Base-by-base conservation (phyloP, 1,140 invertebrate genomes). In the Babylonia areolata region DNA sequence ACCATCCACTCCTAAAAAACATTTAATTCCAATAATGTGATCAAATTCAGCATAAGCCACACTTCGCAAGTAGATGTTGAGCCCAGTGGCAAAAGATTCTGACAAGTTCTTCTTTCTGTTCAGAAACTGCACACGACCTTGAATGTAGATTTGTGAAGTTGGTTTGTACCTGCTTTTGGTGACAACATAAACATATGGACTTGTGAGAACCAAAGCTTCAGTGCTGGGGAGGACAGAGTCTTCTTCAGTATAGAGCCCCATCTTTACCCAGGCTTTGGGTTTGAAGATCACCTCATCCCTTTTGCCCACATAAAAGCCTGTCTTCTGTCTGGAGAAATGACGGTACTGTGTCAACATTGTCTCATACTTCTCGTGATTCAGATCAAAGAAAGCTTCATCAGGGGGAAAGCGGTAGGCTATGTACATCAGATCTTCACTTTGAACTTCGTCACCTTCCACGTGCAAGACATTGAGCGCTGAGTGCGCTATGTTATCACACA, bases 251-350 rank as follows among this genome's bases (percentile, higher is more conserved):
- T 92, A 89, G 37, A 93, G 89, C 35, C 92, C 92, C 92, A 93
- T 93, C 80, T 93, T 93, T 3, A 92, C 87, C 92, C 92, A 93
- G 9, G 89, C 91, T 78, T 90, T 88, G 28, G 91, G 92, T 78
- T 89, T 88, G 58, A 93, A 93, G 37, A 91, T 86, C 12, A 91
- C 88, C 39, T 89, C 87, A n/a, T 93, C 91, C 78, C 92, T 89
- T 81, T 90, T 87, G 23, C 87, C 54, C 17, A 92, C 92, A 35
- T 89, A 85, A 17, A 89, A 85, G 85, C 90, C 87, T 0, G 93
- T 42, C 39, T 91, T 90, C 15, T 90, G 83, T 86, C 88, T 86
- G 23, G 92, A 92, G 33, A 88, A 87, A 79, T 92, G 90, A 5
- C 92, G 77, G 69, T 92, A 90, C 51, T 90, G 87, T 31, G 87